Evolutionary conservation across 2,797 vertebrate species (phyloP).

Genomic region (Coluber constrictor): DNA sequence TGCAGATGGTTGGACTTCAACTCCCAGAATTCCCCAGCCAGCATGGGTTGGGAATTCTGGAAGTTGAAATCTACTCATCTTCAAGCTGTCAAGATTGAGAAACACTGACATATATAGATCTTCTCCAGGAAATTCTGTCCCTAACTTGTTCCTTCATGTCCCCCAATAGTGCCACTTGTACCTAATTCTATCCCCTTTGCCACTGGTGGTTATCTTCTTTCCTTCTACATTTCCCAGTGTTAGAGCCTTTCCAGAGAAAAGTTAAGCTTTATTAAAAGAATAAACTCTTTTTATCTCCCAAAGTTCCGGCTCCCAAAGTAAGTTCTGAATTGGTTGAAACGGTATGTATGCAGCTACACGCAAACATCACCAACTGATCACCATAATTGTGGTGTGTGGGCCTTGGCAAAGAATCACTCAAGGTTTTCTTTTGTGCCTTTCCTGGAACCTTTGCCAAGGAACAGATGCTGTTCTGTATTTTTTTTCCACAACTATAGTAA

Average conservation of each 20-base stretch:
- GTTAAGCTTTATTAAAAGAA: neutral
- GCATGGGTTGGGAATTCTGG: neutral
- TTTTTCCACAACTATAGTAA: accelerated
- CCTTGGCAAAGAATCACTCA: slow-evolving; percentile 27
- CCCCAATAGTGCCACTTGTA: neutral
- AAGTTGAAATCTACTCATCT: neutral
- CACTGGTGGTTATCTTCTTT: neutral
- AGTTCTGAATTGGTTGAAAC: neutral
- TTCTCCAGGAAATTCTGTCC: neutral
- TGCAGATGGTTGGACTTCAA: neutral
- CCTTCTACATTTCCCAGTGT: neutral
- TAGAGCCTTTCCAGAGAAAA: neutral
- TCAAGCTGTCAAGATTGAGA: neutral
- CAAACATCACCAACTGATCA: neutral
- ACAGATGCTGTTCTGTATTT: slow-evolving; percentile 9
- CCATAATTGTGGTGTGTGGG: slow-evolving; percentile 25
- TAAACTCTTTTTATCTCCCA: neutral
- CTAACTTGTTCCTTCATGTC: neutral
- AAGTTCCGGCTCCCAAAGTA: neutral
- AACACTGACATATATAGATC: neutral
- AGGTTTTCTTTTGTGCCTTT: slow-evolving; percentile 50
- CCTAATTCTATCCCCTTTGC: neutral
- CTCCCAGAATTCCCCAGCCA: neutral
- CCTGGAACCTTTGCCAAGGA: slow-evolving; percentile 2
- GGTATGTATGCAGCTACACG: neutral